Evolutionary conservation across 2,888 invertebrate species (phyloP).

Genomic region (Vesta saturnalis): DNA sequence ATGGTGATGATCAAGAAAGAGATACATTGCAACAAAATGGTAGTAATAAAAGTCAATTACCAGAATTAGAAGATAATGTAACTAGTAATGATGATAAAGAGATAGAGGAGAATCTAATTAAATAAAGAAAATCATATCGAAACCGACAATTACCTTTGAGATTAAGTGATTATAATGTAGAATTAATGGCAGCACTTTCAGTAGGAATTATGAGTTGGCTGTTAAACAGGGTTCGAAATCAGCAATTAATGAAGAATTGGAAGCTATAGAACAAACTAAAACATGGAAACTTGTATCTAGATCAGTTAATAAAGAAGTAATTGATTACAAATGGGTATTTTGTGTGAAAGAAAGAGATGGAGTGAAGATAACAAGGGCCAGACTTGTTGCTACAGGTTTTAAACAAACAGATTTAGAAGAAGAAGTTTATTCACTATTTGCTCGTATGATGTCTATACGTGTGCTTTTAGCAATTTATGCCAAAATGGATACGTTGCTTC

Average conservation of each 20-base stretch:
- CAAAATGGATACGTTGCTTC: background rate
- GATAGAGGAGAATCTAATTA: background rate
- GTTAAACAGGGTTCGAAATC: slow-evolving; percentile 17
- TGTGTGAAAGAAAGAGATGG: slow-evolving; percentile 7
- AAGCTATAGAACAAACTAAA: background rate
- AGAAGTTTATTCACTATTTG: slow-evolving; percentile 14
- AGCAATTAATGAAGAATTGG: slow-evolving; percentile 15
- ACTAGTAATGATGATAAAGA: background rate
- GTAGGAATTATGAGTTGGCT: slow-evolving; percentile 12
- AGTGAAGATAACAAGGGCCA: background rate
- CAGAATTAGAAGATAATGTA: background rate
- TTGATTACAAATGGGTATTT: slow-evolving; percentile 19
- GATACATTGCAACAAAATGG: too few relatives aligned
- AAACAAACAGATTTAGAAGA: background rate
- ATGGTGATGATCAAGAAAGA: too few relatives aligned
- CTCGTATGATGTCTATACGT: background rate
- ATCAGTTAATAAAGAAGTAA: background rate
- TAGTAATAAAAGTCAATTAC: background rate
- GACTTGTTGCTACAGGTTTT: slow-evolving; percentile 13
- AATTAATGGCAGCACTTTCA: background rate
- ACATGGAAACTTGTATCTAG: slow-evolving; percentile 17
- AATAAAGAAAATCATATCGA: background rate
- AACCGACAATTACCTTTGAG: background rate
- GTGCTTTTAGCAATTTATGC: background rate
- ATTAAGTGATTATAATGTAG: background rate